Percentiles rank a stretch among this genome's conserved stretches.
Evolutionary conservation across 2,888 invertebrate genomes (phyloP).

Genomic region (Tuta absoluta): DNA sequence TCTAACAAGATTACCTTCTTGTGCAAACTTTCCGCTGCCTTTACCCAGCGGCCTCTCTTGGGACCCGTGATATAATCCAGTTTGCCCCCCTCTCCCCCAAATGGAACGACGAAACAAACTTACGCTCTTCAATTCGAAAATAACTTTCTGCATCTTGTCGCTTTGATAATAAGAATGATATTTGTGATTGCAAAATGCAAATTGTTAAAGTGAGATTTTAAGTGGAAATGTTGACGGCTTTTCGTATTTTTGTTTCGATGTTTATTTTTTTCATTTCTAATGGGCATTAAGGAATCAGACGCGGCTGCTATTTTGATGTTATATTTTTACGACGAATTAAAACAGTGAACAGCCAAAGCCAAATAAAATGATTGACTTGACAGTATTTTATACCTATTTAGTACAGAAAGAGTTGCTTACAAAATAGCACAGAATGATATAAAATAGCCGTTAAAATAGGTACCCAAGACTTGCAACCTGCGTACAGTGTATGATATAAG

Average conservation of each 20-base stretch:
- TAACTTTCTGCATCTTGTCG: slow-evolving; percentile 6
- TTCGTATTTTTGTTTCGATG: neutral
- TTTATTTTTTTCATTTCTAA: neutral
- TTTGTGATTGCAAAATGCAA: neutral
- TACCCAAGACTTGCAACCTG: too few relatives aligned
- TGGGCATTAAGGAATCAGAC: neutral
- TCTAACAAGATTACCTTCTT: slow-evolving; percentile 24
- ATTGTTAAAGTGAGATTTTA: neutral
- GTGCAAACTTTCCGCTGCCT: slow-evolving; percentile 23
- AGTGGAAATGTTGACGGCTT: neutral
- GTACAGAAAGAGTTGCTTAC: too few relatives aligned
- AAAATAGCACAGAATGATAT: too few relatives aligned
- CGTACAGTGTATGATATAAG: too few relatives aligned
- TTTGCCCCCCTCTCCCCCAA: slow-evolving; percentile 60
- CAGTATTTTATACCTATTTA: too few relatives aligned
- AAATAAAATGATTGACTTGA: too few relatives aligned
- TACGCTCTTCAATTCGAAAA: neutral
- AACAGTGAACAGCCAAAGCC: too few relatives aligned
- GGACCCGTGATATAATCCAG: slow-evolving; percentile 58
- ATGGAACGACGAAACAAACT: slow-evolving; percentile 41
- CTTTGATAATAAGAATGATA: slow-evolving; percentile 13
- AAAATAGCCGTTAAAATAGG: too few relatives aligned
- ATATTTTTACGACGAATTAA: neutral
- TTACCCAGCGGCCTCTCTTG: slow-evolving; percentile 3
- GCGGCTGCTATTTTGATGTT: neutral